Evolutionary conservation across 2,888 invertebrate species (phyloP), one percentile per base, ranked within the genome.

Genomic region (Oscheius sp.): DNA sequence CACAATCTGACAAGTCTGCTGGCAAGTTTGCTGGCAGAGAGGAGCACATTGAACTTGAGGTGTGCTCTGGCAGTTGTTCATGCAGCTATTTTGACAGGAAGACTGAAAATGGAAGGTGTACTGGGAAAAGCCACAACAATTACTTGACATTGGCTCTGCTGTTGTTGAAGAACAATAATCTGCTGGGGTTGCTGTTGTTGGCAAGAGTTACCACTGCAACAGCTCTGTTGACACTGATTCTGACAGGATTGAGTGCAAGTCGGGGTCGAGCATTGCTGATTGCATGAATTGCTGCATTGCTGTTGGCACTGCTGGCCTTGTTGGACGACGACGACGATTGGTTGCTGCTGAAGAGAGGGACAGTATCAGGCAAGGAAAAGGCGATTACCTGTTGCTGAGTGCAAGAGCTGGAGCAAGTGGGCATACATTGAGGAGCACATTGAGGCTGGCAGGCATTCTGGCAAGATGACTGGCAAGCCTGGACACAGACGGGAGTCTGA

Each of bases 1-100:
- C 68, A 79, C 82, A 71, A 82, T 81, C 55, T 81, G 79, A 74
- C 83, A 84, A n/a, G 83, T 84, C 58, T 78, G 78, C 73, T 81
- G 80, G 68, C 83, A 84, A 13, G 83, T 84, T 53, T 76, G 75
- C 53, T 80, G 80, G 69, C 83, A 83, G 68, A 82, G 74, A 69
- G 83, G 82, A 58, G 72, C 76, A 74, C 83, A 83, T 63, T 82
- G 82, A 61, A 81, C 74, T n/a, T 78, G 68, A 58, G 81, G 73
- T 63, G 80, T 76, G 45, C 78, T 73, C 35, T 79, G 79, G 76
- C 83, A 83, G 25, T 78, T 77, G 75, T 74, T 78, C 80, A 81
- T 79, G 79, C 83, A 83, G 49, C 76, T 76, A 45, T 69, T 75
- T 63, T 81, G 78, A 76, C 81, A 82, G 56, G 76, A 61, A 6